These are phyloP conservation scores for Oryzias melastigma DNA, from an alignment of 2,113 vertebrate genomes.

Conservation along the genomic window DNA sequence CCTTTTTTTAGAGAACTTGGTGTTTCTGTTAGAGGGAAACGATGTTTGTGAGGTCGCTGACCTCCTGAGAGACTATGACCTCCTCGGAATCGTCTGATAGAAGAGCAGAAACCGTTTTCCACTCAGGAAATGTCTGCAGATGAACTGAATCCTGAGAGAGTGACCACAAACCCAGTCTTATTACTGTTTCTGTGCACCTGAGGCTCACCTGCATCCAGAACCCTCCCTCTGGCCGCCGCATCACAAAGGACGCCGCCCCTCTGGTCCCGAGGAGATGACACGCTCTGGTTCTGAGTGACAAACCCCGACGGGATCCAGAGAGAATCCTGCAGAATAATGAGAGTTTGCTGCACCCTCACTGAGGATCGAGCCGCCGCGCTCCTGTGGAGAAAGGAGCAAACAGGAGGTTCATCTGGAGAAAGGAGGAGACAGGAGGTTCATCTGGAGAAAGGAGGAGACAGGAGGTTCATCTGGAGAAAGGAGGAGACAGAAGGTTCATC, in stretches of 20 bases:
- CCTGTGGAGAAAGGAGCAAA: constrained; percentile 40
- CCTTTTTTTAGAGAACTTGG: too few relatives aligned
- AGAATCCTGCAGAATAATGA: constrained; percentile 61
- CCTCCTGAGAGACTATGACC: constrained; percentile 1
- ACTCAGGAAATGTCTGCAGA: neutral
- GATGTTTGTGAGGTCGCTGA: too few relatives aligned
- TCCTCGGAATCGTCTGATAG: constrained; percentile 23
- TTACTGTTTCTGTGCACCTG: too few relatives aligned
- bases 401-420: constrained; percentile 44
- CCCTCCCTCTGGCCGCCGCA: neutral
- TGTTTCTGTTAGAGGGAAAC: too few relatives aligned
- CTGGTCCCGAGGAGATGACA: constrained; percentile 28
- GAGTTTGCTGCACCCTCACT: constrained; percentile 61
- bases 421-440: constrained; percentile 19
- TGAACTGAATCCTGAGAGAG: too few relatives aligned
- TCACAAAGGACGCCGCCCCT: constrained; percentile 18
- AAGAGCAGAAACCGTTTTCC: neutral
- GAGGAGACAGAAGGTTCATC: constrained; percentile 17
- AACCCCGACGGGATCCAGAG: constrained; percentile 31
- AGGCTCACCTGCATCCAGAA: too few relatives aligned
- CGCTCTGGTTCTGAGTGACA: constrained; percentile 30
- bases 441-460: constrained; percentile 19
- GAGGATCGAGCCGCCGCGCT: constrained; percentile 58
- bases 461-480: constrained; percentile 46
- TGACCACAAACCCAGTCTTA: too few relatives aligned